phyloP scores from a whole-genome alignment of 1,140 invertebrate species.

The Microvelia longipes region DNA sequence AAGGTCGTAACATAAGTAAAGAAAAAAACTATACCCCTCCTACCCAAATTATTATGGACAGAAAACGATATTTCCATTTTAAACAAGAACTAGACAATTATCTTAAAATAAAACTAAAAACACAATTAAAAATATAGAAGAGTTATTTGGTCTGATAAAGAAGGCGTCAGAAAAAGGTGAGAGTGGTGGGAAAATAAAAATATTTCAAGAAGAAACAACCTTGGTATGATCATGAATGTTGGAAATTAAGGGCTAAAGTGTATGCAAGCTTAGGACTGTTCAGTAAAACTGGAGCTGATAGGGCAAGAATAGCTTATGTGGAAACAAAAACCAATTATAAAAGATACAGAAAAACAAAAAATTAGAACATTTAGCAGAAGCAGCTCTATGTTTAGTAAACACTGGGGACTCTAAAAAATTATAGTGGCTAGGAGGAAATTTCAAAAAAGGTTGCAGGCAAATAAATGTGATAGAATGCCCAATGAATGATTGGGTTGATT shows the following conservation, averaged over 20 bases:
- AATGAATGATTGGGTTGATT: neutral
- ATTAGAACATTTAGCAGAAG: neutral
- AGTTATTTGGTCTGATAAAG: neutral
- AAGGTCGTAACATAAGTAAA: no score
- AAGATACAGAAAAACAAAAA: neutral
- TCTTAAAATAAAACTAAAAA: no score
- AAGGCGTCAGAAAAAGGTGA: neutral
- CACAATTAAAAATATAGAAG: no score
- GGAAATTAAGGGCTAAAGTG: constrained; percentile 1
- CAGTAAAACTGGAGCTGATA: neutral
- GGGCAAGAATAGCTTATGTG: neutral
- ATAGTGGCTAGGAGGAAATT: neutral
- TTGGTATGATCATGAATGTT: constrained; percentile 8
- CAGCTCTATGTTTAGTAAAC: neutral
- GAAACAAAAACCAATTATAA: neutral
- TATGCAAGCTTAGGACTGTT: neutral
- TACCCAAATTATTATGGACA: no score
- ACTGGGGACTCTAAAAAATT: neutral
- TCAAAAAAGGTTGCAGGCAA: neutral
- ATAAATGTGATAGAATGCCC: constrained; percentile 2
- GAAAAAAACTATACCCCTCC: no score
- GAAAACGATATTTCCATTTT: no score
- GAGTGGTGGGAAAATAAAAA: neutral
- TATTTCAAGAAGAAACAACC: neutral
- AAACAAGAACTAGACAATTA: no score